Base-by-base conservation (phyloP, 2,888 invertebrate genomes). In the Thymelicus lineola region DNA sequence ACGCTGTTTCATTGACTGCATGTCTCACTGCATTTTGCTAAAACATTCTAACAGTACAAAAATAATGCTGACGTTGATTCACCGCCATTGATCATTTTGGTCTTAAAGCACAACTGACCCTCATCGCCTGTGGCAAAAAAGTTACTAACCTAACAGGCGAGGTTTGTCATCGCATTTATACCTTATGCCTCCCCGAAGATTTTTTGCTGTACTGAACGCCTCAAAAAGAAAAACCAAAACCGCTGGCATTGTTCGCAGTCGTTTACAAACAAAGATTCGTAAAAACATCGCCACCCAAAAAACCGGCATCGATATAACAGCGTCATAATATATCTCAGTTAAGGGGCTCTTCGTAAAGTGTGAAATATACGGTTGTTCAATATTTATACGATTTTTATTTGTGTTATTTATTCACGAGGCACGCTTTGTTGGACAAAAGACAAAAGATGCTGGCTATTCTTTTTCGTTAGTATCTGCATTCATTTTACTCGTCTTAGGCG, bases 361-460 rank as follows among this genome's bases (percentile, higher is more conserved):
- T 92, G 91, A 93, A 92, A 90, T 91, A 91, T 92, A 90, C 87
- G 86, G 82, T 82, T 86, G 87, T 87, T 91, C 90, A 90, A 92
- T 92, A 91, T 93, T 90, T 93, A 93, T 90, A 90, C 83, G 86
- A 83, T 81, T 91, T 92, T 92, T 91, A 89, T 93, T 92, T 92
- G 86, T 91, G 82, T 88, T 90, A 89, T 92, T 93, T 93, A 92
- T 92, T 91, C 91, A 87, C 80, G 76, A 83, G 83, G 86, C 79
- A 77, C 76, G 79, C 75, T 79, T 77, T 76, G 76, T 75, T 73
- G 73, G 72, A 74, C 75, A 75, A 75, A 73, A 75, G 76, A 66
- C 74, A 74, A 72, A 86, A 86, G 87, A 86, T 86, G 83, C 81
- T 80, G 88, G 88, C 89, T 83, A 84, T 87, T 91, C 88, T 89